Evolutionary conservation across 2,113 vertebrate genomes (phyloP).

Genomic region (Myrmecophaga tridactyla): DNA sequence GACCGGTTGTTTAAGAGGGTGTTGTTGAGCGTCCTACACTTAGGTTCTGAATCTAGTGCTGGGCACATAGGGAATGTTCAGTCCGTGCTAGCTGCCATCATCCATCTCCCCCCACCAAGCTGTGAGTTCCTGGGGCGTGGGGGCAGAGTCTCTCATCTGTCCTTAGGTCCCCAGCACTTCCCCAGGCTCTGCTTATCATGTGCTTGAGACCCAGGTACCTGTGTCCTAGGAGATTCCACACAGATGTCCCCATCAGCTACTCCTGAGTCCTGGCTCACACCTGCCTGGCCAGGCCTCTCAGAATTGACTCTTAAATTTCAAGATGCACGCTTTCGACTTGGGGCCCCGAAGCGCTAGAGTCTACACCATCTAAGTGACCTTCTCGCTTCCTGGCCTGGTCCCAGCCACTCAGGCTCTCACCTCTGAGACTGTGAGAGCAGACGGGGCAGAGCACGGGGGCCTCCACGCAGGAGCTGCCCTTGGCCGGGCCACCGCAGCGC

Average conservation of each 20-base stretch:
- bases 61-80: not conserved
- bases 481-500: not conserved
- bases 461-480: not conserved
- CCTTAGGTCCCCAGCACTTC: not conserved
- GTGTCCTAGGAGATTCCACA: not conserved
- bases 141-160: not conserved
- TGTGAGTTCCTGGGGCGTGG: not conserved
- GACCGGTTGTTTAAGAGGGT: too few species aligned
- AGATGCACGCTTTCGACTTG: not conserved
- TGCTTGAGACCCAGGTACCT: not conserved
- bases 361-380: not conserved
- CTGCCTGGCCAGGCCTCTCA: not conserved
- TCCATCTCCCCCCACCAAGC: not conserved
- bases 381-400: not conserved
- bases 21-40: too few species aligned
- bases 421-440: not conserved
- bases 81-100: too few species aligned
- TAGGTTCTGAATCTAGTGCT: not conserved
- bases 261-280: not conserved
- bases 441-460: not conserved
- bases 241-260: rapidly evolving
- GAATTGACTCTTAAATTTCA: not conserved
- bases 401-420: not conserved
- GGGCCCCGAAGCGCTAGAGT: not conserved
- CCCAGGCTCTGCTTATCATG: not conserved